Conservation (phyloP, 2,797 vertebrate genomes). For the Sebastes kiyomatsui region DNA sequence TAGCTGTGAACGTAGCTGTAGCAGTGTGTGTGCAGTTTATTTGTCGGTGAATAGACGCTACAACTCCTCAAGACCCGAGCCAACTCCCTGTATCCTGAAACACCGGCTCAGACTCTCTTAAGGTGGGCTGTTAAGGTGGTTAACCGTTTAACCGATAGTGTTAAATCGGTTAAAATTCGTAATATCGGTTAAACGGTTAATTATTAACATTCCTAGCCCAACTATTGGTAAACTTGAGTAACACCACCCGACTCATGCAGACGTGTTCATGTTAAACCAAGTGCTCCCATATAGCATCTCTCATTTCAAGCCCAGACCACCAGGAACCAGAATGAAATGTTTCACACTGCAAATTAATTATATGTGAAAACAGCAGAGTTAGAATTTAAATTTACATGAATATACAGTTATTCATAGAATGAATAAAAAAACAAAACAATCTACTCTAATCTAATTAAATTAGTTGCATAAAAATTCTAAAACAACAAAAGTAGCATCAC, state of each 20-base stretch:
- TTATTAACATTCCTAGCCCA: too few relatives aligned
- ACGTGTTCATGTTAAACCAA: not conserved
- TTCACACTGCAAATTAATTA: not conserved
- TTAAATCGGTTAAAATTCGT: too few relatives aligned
- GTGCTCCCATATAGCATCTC: not conserved
- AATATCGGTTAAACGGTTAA: too few relatives aligned
- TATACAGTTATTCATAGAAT: constrained; percentile 26
- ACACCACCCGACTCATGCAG: not conserved
- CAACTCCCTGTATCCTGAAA: too few relatives aligned
- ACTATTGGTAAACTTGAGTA: too few relatives aligned
- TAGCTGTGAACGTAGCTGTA: too few relatives aligned
- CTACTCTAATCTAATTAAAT: constrained; percentile 27
- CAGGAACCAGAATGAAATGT: not conserved
- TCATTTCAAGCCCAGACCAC: not conserved
- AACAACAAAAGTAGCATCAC: constrained; percentile 24
- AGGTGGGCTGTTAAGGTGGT: too few relatives aligned
- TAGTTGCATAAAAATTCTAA: constrained; percentile 31
- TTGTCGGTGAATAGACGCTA: too few relatives aligned
- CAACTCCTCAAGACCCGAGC: too few relatives aligned
- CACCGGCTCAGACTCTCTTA: too few relatives aligned
- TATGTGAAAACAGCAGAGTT: not conserved
- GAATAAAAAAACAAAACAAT: not conserved
- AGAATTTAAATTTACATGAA: constrained; percentile 28
- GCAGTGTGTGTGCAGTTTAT: too few relatives aligned
- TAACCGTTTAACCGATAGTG: too few relatives aligned